Evolutionary conservation across 64 coral and sea anemone genomes (phyloP), one percentile per base, ranked within the genome.

Genomic region (Hydrozoanthus tunicans): DNA sequence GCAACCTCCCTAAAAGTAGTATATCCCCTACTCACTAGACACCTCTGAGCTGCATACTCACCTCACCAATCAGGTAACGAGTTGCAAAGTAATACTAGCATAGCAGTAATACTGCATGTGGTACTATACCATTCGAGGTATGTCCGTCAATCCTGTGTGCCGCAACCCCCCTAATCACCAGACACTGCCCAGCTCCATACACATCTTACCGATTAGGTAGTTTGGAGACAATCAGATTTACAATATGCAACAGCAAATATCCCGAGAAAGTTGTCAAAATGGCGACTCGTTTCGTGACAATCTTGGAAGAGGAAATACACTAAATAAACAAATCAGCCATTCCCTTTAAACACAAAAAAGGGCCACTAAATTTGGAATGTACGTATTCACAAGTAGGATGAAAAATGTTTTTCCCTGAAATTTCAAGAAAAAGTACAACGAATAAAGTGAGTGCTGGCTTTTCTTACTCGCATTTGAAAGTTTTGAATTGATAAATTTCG

Each of bases 191-290:
- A 85, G 7, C 77, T 98, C 3, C 91, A 74, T 9, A 8, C 26
- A 43, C 96, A 98, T 68, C 92, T 98, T 25, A 98, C 96, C 32
- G 95, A 98, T 61, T 94, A 98, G 92, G 96, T 95, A 57, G 13
- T 64, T 2, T 64, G 62, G 62, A 43, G 32, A 43, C 32, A 43
- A 43, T 43, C 32, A 43, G 32, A 43, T 43, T 43, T 43, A 43
- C 32, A 1, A 43, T 43, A 43, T 70, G 66, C 3, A 70, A 23
- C 24, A 70, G 66, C 24, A 5, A 70, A 20, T n/a, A 70, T 70
- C 66, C 3, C 17, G 11, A 4, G 24, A 23, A 70, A 43, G 32
- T 43, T 43, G 32, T 43, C 32, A 43, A 43, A 43, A 43, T 43
- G 32, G 32, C 32, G 32, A 43, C 32, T 43, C 32, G 32, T 43